Conservation (phyloP, 2,113 vertebrate species). For the Peromyscus californicus region DNA sequence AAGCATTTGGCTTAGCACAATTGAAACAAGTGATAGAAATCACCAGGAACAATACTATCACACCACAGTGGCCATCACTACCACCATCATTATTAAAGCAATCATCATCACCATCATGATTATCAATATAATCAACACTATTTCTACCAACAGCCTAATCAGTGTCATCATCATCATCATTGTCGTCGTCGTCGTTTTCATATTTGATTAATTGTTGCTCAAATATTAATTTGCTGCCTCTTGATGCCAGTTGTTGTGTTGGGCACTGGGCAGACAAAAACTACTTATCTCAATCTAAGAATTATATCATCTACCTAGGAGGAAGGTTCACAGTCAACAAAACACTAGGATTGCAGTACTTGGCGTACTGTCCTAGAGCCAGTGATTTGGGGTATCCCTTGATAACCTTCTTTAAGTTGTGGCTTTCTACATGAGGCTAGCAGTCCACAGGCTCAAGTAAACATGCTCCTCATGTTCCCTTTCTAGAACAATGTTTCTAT, state of each 20-base stretch:
- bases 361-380: rapidly evolving
- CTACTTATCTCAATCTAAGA: neutral
- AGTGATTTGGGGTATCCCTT: neutral
- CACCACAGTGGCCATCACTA: too few relatives aligned
- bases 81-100: too few relatives aligned
- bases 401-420: neutral
- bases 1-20: neutral
- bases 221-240: neutral
- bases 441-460: neutral
- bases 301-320: neutral
- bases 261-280: neutral
- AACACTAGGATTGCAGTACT: too few relatives aligned
- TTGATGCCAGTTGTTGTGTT: neutral
- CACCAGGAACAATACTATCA: neutral
- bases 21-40: constrained; percentile 6
- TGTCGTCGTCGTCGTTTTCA: neutral
- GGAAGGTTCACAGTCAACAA: neutral
- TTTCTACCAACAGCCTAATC: neutral
- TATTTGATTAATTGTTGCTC: neutral
- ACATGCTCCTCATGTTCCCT: rapidly evolving
- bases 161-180: too few relatives aligned
- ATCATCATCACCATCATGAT: neutral
- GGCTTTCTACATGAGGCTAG: rapidly evolving
- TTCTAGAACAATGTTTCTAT: neutral
- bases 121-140: neutral